phyloP scores from a whole-genome alignment of 2,888 invertebrate genomes.

The Crematogaster levior region DNA sequence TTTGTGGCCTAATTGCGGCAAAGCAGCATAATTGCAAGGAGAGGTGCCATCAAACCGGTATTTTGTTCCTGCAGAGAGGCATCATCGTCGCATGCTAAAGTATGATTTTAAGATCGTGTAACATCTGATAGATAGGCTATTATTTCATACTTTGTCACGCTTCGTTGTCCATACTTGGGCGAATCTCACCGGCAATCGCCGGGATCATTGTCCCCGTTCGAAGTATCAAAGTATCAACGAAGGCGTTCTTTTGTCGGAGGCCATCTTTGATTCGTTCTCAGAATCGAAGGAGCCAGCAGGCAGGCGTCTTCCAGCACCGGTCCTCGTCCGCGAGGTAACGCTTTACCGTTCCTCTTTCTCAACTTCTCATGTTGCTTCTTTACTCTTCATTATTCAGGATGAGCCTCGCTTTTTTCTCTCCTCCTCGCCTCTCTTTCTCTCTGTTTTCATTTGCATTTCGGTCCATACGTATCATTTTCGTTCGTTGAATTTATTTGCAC shows the following conservation, averaged over 20 bases:
- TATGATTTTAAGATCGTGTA: constrained; percentile 26
- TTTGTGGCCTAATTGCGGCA: not conserved
- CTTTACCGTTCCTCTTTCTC: constrained; percentile 54
- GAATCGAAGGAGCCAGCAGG: constrained; percentile 75
- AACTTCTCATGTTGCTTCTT: constrained; percentile 42
- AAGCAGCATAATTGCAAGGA: constrained; percentile 1
- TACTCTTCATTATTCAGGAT: constrained; percentile 50
- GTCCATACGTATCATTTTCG: not conserved
- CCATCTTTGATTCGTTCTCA: constrained; percentile 81
- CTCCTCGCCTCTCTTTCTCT: constrained; percentile 36
- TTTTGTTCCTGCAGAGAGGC: not conserved
- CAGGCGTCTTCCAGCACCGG: constrained; percentile 43
- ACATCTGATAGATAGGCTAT: constrained; percentile 7
- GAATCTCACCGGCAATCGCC: constrained; percentile 42
- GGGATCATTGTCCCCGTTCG: constrained; percentile 36
- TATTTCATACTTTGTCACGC: constrained; percentile 22
- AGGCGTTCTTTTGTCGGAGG: constrained; percentile 76
- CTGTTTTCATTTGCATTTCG: constrained; percentile 38
- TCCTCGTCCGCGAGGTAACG: constrained; percentile 49
- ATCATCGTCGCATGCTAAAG: not conserved
- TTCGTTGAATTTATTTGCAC: constrained; percentile 6
- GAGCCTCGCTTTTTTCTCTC: constrained; percentile 34
- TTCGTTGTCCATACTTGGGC: constrained; percentile 17
- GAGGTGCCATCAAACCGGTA: not conserved
- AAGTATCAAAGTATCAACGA: constrained; percentile 63